A percentile compares a stretch with the other conserved stretches of the same genome.
phyloP scores from a whole-genome alignment of 2,797 vertebrate species.

The Poeciliopsis turneri region DNA sequence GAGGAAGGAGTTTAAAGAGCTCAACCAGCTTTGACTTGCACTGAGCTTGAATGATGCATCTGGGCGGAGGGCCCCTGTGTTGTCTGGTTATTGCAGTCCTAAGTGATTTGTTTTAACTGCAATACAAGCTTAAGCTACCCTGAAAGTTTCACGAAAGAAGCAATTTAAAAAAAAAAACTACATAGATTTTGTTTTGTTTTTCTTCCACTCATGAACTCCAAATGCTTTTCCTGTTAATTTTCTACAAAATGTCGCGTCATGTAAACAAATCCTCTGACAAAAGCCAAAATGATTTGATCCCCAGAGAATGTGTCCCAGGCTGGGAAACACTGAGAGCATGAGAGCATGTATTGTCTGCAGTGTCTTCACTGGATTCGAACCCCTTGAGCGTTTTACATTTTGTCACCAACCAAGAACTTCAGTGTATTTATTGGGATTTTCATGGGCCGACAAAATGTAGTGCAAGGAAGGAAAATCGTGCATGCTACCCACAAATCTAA shows the following conservation, averaged over 20 bases:
- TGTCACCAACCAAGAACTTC: not conserved
- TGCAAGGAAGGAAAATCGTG: not conserved
- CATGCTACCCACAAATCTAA: not conserved
- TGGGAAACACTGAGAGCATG: too few relatives aligned
- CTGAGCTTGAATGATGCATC: not conserved
- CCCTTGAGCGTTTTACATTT: not conserved
- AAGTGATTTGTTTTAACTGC: not conserved
- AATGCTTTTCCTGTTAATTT: not conserved
- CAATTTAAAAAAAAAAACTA: too few relatives aligned
- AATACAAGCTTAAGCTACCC: too few relatives aligned
- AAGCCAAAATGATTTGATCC: not conserved
- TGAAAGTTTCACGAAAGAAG: too few relatives aligned
- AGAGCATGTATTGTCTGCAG: not conserved
- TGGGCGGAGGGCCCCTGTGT: not conserved
- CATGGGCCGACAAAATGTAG: not conserved
- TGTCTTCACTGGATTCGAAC: not conserved
- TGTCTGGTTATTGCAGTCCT: not conserved
- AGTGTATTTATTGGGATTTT: not conserved
- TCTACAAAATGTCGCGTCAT: not conserved
- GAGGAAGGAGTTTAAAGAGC: not conserved
- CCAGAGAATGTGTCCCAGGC: not conserved
- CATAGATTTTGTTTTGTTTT: not conserved
- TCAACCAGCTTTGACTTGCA: conserved; percentile 53
- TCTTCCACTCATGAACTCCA: not conserved
- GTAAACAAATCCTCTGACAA: not conserved